Conservation (phyloP, 2,888 invertebrate species). For the Apamea monoglypha region DNA sequence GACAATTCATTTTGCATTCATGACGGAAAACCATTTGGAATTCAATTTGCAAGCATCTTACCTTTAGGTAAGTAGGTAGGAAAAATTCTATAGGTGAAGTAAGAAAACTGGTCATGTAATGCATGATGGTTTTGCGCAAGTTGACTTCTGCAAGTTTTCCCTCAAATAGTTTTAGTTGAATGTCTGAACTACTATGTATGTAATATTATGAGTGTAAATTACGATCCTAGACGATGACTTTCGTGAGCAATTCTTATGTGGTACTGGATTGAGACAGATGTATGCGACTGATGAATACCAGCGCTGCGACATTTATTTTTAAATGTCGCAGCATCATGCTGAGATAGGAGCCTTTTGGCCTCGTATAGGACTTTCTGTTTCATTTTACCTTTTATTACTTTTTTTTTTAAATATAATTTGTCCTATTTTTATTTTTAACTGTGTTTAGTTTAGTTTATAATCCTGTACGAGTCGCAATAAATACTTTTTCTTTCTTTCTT, state of each 20-base stretch:
- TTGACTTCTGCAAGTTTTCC: background rate
- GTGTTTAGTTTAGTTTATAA: too few relatives aligned
- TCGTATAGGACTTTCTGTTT: too few relatives aligned
- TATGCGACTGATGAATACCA: too few relatives aligned
- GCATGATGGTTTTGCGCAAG: background rate
- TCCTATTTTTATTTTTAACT: too few relatives aligned
- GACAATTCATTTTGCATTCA: constrained; percentile 62
- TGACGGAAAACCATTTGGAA: constrained; percentile 56
- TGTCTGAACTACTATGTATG: background rate
- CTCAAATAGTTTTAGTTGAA: background rate
- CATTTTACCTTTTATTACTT: too few relatives aligned
- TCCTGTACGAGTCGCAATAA: too few relatives aligned
- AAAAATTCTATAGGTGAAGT: background rate
- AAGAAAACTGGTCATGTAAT: background rate
- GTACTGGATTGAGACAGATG: background rate
- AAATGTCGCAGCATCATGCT: too few relatives aligned
- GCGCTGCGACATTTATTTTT: too few relatives aligned
- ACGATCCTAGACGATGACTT: background rate
- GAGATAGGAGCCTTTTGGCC: too few relatives aligned
- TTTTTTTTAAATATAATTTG: too few relatives aligned
- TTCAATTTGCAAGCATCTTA: constrained; percentile 54
- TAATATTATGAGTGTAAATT: background rate
- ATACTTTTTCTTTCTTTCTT: too few relatives aligned
- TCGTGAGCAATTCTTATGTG: background rate
- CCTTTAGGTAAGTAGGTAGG: constrained; percentile 10